These are phyloP conservation scores for Ormyrus nitidulus DNA, from an alignment of 2,888 invertebrate genomes.

Conservation along the genomic window DNA sequence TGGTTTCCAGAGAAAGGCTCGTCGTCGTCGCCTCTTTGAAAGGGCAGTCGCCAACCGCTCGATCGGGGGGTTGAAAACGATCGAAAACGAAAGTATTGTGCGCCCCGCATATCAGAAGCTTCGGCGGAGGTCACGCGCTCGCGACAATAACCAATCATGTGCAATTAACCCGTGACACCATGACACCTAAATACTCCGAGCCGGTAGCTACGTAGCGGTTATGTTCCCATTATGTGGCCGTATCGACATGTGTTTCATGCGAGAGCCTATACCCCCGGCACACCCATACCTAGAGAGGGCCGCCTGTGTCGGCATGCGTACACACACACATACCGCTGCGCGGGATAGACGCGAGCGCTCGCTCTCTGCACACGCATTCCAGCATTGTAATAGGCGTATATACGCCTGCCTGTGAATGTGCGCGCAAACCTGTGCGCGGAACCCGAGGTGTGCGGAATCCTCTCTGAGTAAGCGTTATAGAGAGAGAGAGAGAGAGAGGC, in stretches of 20 bases:
- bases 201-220: constrained; percentile 66
- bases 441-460: not conserved
- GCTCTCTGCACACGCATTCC: constrained; percentile 59
- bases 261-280: not conserved
- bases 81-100: constrained; percentile 66
- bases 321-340: constrained; percentile 40
- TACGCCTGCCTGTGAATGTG: not conserved
- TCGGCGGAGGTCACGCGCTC: constrained; percentile 54
- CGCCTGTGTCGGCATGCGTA: not conserved
- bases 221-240: constrained; percentile 74
- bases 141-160: constrained; percentile 73
- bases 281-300: not conserved
- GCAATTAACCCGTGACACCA: constrained; percentile 73
- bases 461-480: not conserved
- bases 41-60: too few relatives aligned
- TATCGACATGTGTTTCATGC: constrained; percentile 74
- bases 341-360: not conserved
- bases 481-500: not conserved
- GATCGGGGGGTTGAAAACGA: not conserved
- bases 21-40: not conserved
- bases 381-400: constrained; percentile 58
- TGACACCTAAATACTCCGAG: constrained; percentile 71
- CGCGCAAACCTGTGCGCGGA: too few relatives aligned
- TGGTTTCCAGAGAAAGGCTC: constrained; percentile 1
- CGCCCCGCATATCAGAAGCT: constrained; percentile 11